A percentile compares a stretch with the other conserved stretches of the same genome.
phyloP scores from a whole-genome alignment of 2,797 vertebrate genomes.

The Tragelaphus oryx region DNA sequence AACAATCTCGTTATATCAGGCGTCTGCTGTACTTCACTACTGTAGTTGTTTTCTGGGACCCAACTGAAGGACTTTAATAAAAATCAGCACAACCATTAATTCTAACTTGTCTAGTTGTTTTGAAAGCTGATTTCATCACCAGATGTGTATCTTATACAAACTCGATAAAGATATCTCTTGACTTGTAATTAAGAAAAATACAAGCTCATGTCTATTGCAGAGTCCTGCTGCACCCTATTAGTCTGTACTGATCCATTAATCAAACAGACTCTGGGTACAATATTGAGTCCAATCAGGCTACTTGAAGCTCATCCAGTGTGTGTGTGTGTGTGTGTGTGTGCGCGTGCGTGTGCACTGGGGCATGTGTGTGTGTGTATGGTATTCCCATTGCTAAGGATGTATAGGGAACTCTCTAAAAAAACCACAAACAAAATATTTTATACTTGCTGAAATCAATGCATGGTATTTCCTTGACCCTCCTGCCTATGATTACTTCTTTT shows the following conservation, averaged over 20 bases:
- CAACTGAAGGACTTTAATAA: background rate
- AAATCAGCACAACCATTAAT: background rate
- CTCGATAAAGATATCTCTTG: background rate
- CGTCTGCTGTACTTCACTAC: background rate
- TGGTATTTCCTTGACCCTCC: background rate
- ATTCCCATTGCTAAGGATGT: background rate
- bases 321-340: background rate
- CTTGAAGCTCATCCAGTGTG: background rate
- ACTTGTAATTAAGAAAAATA: conserved; percentile 16
- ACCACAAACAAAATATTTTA: background rate
- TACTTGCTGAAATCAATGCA: background rate
- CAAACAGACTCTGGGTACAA: background rate
- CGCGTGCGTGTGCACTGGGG: background rate
- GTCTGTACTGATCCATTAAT: background rate
- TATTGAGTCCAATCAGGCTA: background rate
- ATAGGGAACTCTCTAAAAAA: background rate
- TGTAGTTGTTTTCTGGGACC: background rate
- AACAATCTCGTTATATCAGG: background rate
- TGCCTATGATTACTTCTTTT: background rate
- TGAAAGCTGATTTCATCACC: conserved; percentile 12
- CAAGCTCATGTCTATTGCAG: background rate
- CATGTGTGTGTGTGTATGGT: background rate
- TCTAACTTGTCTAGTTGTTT: background rate
- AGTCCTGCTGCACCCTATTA: background rate
- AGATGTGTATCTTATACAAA: background rate